These are phyloP conservation scores for Andrena trimmerana DNA, from an alignment of 2,888 invertebrate species.

Conservation along the genomic window DNA sequence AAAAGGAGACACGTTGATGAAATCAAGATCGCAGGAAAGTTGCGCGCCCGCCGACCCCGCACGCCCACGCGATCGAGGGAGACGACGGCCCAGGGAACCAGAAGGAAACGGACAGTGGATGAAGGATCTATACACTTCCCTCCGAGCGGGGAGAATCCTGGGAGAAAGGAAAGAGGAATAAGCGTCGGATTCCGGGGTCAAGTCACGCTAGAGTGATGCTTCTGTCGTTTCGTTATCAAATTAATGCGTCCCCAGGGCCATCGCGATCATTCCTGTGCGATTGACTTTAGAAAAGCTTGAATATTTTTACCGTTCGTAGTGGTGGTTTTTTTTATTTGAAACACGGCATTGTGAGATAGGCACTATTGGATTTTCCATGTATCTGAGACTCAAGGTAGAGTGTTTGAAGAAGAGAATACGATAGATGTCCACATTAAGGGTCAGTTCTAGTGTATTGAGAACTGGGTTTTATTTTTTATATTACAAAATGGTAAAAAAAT, in stretches of 20 bases:
- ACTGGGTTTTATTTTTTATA: too few relatives aligned
- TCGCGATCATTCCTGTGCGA: slow-evolving; percentile 23
- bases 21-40: slow-evolving; percentile 83
- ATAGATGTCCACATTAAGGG: too few relatives aligned
- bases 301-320: slow-evolving; percentile 4
- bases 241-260: slow-evolving; percentile 49
- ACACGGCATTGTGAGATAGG: background rate
- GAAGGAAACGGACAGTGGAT: slow-evolving; percentile 40
- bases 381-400: too few relatives aligned
- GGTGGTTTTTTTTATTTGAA: background rate
- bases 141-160: background rate
- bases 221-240: slow-evolving; percentile 54
- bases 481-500: too few relatives aligned
- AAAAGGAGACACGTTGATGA: slow-evolving; percentile 84
- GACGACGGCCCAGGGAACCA: slow-evolving; percentile 48
- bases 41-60: slow-evolving; percentile 70
- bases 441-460: too few relatives aligned
- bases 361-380: too few relatives aligned
- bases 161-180: slow-evolving; percentile 36
- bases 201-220: slow-evolving; percentile 14
- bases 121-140: slow-evolving; percentile 32
- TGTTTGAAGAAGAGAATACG: too few relatives aligned
- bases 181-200: slow-evolving; percentile 28
- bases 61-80: slow-evolving; percentile 70
- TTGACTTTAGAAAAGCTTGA: slow-evolving; percentile 27